Evolutionary conservation across 2,797 vertebrate species (phyloP), one percentile per base, ranked within the genome.

Genomic region (Paramormyrops hopkinsi): DNA sequence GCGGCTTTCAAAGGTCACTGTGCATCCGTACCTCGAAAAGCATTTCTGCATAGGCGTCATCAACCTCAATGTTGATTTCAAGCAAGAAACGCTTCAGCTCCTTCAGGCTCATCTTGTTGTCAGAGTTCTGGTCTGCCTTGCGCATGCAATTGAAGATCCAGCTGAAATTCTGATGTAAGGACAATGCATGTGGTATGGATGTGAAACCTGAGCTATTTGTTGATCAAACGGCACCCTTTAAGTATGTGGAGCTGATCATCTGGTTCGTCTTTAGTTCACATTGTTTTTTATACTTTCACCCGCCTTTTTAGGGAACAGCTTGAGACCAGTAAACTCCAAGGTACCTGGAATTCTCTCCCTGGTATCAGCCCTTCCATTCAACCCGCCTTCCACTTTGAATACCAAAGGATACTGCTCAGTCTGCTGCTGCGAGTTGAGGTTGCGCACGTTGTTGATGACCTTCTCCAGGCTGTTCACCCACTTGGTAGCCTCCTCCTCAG

Each of bases 401-500:
- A 22, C n/a, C 22, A 22, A 95, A 98, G 97, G 98, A 99, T 99
- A 99, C 99, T 99, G 99, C 91, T 97, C 97, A 0, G 96, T 95
- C 92, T 97, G 98, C 93, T 98, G 95, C 88, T 94, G 95, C 87
- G 90, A 91, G 94, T 91, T 96, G 94, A 99, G 97, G 92, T 92
- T 94, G 88, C 87, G 96, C 65, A 92, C 92, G 95, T 11, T 96
- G 88, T 93, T 91, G 53, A 97, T 94, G 82, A 99, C 92, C 90
- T 98, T 99, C 90, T 94, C 92, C 91, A 99, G 94, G 86, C 98
- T 97, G 0, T 56, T 89, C 9, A 97, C 96, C 99, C 99, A 99
- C 93, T 97, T 97, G 92, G 94, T 95, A 91, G 97, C 97, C 65
- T 98, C 98, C 0, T 95, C 95, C 7, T 97, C 95, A 0, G 97